Conservation (phyloP, 1,140 invertebrate species). For the Telenomus remus region DNA sequence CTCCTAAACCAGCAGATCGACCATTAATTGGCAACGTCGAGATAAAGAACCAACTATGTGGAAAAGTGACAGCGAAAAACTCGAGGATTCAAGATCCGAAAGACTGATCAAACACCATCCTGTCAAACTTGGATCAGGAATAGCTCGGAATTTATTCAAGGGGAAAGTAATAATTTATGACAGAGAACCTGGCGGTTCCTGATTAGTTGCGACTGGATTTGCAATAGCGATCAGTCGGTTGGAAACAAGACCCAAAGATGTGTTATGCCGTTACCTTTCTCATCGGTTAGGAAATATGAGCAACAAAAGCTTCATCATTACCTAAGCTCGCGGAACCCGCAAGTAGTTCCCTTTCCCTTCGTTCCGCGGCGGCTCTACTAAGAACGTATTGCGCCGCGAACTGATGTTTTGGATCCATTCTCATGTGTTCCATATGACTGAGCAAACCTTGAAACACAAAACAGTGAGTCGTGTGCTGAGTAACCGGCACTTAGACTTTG, state of each 20-base stretch:
- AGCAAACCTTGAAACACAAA: slow-evolving; percentile 82
- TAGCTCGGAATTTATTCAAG: too few species aligned
- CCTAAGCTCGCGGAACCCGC: slow-evolving; percentile 78
- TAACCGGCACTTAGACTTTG: slow-evolving; percentile 5
- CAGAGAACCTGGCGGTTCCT: too few species aligned
- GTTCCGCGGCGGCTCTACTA: slow-evolving; percentile 90
- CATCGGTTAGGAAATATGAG: slow-evolving; percentile 6
- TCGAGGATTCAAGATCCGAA: not conserved
- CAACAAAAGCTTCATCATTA: slow-evolving; percentile 39
- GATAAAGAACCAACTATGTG: not conserved
- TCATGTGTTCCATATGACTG: slow-evolving; percentile 96
- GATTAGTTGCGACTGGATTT: slow-evolving; percentile 2
- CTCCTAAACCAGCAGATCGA: slow-evolving; percentile 66
- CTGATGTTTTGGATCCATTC: slow-evolving; percentile 97
- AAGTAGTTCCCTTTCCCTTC: slow-evolving; percentile 87
- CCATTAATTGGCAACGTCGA: slow-evolving; percentile 8
- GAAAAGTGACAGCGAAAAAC: slow-evolving; percentile 14
- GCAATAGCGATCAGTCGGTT: slow-evolving; percentile 25
- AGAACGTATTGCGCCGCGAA: slow-evolving; percentile 95
- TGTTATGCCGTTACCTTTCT: slow-evolving; percentile 1
- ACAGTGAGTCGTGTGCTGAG: slow-evolving; percentile 15
- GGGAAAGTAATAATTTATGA: too few species aligned
- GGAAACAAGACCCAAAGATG: not conserved
- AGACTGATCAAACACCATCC: slow-evolving; percentile 16
- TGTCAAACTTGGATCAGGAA: too few species aligned